Evolutionary conservation across 2,888 invertebrate species (phyloP), one percentile per base, ranked within the genome.

Genomic region (Tachystola acroxantha): DNA sequence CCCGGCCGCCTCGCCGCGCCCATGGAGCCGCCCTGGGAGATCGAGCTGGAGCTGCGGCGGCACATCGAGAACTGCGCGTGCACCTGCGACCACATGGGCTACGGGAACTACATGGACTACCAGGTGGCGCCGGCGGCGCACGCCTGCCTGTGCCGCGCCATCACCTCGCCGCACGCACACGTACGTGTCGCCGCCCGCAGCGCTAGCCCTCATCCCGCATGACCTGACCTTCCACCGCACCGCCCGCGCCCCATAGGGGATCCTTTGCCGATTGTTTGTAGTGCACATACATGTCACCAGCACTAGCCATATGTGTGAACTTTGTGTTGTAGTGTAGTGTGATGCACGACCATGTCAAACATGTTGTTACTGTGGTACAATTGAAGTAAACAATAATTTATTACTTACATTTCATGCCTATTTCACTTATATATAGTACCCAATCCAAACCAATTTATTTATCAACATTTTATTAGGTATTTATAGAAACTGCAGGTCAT

Each of bases 1-100:
- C 61, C 68, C 70, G 70, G 66, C 64, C 71, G 67, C 69, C 74
- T 66, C 68, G 61, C 54, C 73, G 74, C 68, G 73, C 75, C 73
- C 74, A 87, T 87, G 85, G 88, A 88, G 82, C 75, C 84, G 59
- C 82, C 84, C 52, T 87, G 90, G 88, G 91, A 91, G 72, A 87
- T 94, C 64, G 94, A 95, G 80, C 90, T 94, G 72, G 95, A 96
- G 88, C 91, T 96, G 80, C 91, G 94, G 74, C 91, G 93, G 78
- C 96, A 96, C 89, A 95, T 96, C 77, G 93, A 94, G 82, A 92
- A 91, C 76, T 96, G 96, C 88, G 92, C 94, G 59, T 96, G 96
- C 88, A 93, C 94, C 64, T 96, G 96, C 90, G 94, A 95, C 89
- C 96, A 96, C 89, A 94, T 96, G 93, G 96, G 96, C 73, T 95